Conservation (phyloP, 2,888 invertebrate genomes). For the Microchrysa polita region DNA sequence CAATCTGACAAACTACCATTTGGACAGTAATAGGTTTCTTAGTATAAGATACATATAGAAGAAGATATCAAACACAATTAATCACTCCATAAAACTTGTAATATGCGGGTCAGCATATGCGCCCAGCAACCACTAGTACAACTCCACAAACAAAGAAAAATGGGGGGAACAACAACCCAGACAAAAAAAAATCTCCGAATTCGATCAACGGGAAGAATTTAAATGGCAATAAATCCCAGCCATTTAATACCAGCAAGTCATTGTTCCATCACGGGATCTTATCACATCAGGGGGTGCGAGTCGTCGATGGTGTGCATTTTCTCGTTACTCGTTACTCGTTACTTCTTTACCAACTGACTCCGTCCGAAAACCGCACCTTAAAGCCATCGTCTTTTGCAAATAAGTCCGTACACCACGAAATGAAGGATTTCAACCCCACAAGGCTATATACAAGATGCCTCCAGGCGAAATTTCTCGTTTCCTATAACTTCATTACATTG, state of each 20-base stretch:
- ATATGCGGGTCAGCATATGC: too few relatives aligned
- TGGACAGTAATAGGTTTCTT: not conserved
- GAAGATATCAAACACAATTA: not conserved
- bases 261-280: slow-evolving; percentile 39
- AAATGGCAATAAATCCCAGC: slow-evolving; percentile 59
- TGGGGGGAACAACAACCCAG: not conserved
- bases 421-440: too few relatives aligned
- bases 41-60: not conserved
- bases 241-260: slow-evolving; percentile 49
- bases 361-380: not conserved
- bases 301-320: not conserved
- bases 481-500: slow-evolving; percentile 4
- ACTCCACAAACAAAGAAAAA: not conserved
- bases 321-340: not conserved
- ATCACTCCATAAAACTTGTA: not conserved
- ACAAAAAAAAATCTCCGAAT: slow-evolving; percentile 47
- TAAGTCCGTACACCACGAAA: too few relatives aligned
- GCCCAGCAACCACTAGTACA: not conserved
- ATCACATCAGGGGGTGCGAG: slow-evolving; percentile 13
- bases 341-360: not conserved
- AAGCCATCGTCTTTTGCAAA: too few relatives aligned
- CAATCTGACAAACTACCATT: too few relatives aligned
- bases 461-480: not conserved
- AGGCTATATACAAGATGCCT: not conserved
- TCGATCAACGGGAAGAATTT: slow-evolving; percentile 65